Percentiles rank a stretch among this genome's conserved stretches.
These are phyloP conservation scores for Tadarida brasiliensis DNA, from an alignment of 2,797 vertebrate genomes.

Conservation along the genomic window DNA sequence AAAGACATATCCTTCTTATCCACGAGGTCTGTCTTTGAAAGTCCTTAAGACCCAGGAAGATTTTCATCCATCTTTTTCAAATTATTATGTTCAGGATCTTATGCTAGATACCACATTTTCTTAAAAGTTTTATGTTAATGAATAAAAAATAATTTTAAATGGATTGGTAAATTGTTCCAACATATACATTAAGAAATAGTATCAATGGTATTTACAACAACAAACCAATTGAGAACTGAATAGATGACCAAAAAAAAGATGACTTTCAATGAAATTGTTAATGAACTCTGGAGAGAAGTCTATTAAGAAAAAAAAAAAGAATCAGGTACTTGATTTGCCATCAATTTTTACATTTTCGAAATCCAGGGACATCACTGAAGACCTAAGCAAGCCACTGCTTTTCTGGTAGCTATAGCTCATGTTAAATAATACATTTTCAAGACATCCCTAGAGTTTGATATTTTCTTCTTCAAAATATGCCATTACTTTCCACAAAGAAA, in stretches of 20 bases:
- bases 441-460: background rate
- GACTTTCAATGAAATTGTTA: background rate
- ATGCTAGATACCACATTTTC: background rate
- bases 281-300: background rate
- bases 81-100: background rate
- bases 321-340: background rate
- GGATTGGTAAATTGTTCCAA: background rate
- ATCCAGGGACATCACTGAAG: background rate
- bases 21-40: background rate
- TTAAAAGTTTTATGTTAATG: background rate
- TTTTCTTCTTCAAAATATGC: background rate
- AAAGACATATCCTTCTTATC: slow-evolving; percentile 6
- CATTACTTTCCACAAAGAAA: background rate
- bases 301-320: background rate
- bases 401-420: background rate
- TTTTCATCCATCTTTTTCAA: slow-evolving; percentile 12
- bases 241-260: background rate
- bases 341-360: slow-evolving; percentile 2
- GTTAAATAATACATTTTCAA: background rate
- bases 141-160: slow-evolving; percentile 32
- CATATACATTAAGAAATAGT: background rate
- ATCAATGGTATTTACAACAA: background rate
- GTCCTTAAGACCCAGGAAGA: background rate
- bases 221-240: background rate
- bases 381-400: background rate